Evolutionary conservation across 2,797 vertebrate species (phyloP).

Genomic region (Sorex maritimensis): DNA sequence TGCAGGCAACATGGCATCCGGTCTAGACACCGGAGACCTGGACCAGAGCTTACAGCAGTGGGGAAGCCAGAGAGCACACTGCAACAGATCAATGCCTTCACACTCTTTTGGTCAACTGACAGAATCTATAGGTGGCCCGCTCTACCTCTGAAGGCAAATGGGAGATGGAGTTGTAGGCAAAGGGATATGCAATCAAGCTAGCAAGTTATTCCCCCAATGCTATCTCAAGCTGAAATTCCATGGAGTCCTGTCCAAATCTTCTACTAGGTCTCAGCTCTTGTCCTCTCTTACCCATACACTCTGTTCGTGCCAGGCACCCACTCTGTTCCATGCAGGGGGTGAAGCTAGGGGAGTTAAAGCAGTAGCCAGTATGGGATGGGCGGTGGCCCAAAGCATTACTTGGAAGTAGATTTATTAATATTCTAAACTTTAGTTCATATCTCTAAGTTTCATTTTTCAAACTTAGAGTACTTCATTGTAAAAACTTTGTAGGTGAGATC

Average conservation of each 20-base stretch:
- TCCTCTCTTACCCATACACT: not conserved
- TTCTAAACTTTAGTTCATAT: not conserved
- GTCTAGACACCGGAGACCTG: not conserved
- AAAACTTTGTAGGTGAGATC: too few relatives aligned
- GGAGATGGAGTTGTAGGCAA: not conserved
- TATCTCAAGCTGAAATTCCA: not conserved
- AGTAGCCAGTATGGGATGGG: not conserved
- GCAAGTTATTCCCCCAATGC: not conserved
- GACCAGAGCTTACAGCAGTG: not conserved
- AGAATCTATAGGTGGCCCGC: not conserved
- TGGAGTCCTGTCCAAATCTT: not conserved
- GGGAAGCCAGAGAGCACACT: not conserved
- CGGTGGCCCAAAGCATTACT: rapidly evolving
- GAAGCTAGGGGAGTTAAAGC: not conserved
- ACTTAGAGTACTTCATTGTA: too few relatives aligned
- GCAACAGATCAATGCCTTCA: not conserved
- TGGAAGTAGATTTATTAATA: not conserved
- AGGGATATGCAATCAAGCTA: not conserved
- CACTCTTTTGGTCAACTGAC: not conserved
- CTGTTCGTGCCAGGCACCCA: not conserved
- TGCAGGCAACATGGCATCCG: not conserved
- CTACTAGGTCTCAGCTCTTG: not conserved
- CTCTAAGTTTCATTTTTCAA: not conserved
- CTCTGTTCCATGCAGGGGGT: too few relatives aligned
- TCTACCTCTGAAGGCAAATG: not conserved